phyloP scores from a whole-genome alignment of 2,797 vertebrate species.

The Peromyscus eremicus region DNA sequence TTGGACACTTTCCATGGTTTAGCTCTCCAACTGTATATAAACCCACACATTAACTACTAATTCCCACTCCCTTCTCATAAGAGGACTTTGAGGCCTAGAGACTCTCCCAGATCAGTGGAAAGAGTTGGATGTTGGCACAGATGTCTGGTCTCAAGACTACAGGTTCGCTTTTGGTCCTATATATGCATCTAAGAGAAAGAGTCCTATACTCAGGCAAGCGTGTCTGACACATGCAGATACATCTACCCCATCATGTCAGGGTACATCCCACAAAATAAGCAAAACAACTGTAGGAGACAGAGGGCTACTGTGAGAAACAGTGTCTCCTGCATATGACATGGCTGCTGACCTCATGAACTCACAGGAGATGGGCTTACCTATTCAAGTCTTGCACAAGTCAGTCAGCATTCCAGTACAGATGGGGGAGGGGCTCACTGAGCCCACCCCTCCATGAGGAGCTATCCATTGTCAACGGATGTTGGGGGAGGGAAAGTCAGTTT shows the following conservation, averaged over 20 bases:
- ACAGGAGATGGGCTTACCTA: background rate
- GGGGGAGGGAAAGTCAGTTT: background rate
- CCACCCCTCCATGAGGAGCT: no score
- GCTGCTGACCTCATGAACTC: background rate
- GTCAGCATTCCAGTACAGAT: background rate
- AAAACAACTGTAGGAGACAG: background rate
- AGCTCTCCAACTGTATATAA: background rate
- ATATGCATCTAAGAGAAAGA: background rate
- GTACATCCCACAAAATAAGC: no score
- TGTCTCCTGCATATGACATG: background rate
- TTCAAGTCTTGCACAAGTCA: background rate
- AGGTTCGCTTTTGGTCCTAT: accelerated
- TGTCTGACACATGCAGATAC: background rate
- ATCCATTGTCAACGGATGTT: background rate
- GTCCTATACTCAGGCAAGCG: no score
- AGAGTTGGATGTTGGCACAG: background rate
- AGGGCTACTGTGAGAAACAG: no score
- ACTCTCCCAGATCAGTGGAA: background rate
- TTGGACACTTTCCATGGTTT: background rate
- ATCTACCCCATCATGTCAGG: background rate
- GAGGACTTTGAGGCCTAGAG: background rate
- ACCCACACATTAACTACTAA: background rate
- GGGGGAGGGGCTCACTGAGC: background rate
- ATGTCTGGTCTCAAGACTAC: background rate
- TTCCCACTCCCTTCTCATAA: background rate